A percentile compares a stretch with the other conserved stretches of the same genome.
phyloP scores from a whole-genome alignment of 2,113 vertebrate genomes.

The Illadopsis cleaveri region DNA sequence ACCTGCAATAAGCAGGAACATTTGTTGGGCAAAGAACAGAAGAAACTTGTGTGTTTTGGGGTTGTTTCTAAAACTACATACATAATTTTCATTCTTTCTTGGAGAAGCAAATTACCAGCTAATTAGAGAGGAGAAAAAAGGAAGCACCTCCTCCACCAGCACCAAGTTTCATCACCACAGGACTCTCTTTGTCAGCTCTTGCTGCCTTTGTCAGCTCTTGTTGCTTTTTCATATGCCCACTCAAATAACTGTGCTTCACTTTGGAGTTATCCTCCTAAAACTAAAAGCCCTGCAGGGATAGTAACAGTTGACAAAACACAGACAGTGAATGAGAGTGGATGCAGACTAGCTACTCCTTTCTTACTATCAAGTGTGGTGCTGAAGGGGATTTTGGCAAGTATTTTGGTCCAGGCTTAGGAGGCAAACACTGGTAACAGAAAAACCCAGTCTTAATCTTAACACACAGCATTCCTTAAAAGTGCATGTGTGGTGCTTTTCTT shows the following conservation, averaged over 20 bases:
- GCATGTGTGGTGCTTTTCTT: not conserved
- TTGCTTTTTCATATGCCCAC: not conserved
- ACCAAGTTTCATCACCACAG: not conserved
- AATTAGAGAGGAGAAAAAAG: conserved; percentile 14
- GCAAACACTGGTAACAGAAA: not conserved
- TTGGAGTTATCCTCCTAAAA: not conserved
- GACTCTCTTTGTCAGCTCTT: no score
- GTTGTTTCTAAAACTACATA: not conserved
- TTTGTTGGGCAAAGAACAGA: not conserved
- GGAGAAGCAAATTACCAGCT: not conserved
- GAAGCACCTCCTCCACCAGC: not conserved
- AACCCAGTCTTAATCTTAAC: not conserved
- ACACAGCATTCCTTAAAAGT: not conserved
- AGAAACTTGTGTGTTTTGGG: not conserved
- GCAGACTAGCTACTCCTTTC: not conserved
- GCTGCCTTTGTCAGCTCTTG: not conserved
- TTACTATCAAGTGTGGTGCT: not conserved
- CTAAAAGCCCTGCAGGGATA: not conserved
- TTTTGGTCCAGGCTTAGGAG: not conserved
- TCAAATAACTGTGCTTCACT: not conserved
- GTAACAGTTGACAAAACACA: not conserved
- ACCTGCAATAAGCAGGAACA: conserved; percentile 25
- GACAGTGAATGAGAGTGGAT: conserved; percentile 11
- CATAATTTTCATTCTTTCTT: conserved; percentile 28
- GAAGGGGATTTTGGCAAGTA: not conserved